These are phyloP conservation scores for Sander lucioperca DNA, from an alignment of 2,113 vertebrate genomes.

Conservation along the genomic window DNA sequence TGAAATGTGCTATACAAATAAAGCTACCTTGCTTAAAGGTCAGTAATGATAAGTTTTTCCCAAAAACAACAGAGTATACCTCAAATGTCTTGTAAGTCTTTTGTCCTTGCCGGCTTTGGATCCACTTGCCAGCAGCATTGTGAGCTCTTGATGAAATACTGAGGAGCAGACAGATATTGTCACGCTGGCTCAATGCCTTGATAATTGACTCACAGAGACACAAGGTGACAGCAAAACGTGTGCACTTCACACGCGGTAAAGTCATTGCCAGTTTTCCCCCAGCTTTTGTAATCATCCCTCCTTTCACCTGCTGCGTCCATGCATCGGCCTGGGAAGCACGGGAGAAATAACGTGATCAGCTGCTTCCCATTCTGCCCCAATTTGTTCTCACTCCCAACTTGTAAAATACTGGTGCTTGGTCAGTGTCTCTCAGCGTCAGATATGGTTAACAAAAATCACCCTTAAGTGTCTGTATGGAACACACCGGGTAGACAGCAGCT, in stretches of 20 bases:
- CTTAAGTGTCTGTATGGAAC: too few relatives aligned
- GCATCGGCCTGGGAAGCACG: neutral
- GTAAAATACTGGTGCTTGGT: too few relatives aligned
- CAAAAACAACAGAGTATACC: constrained; percentile 1
- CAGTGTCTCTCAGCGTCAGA: too few relatives aligned
- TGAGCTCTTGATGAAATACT: neutral
- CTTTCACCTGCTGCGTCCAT: constrained; percentile 50
- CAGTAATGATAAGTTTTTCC: neutral
- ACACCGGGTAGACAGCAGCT: too few relatives aligned
- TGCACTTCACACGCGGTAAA: neutral
- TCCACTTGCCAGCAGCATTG: constrained; percentile 5
- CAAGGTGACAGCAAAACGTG: constrained; percentile 41
- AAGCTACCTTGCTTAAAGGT: too few relatives aligned
- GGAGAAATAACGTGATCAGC: constrained; percentile 42
- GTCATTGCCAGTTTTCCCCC: constrained; percentile 3
- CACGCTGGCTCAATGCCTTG: constrained; percentile 12
- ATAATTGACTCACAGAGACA: constrained; percentile 51
- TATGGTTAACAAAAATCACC: too few relatives aligned
- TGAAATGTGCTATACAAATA: too few relatives aligned
- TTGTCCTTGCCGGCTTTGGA: constrained; percentile 42
- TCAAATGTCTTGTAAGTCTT: constrained; percentile 18
- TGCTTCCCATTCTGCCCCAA: constrained; percentile 46
- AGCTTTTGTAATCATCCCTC: constrained; percentile 62
- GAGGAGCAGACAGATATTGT: constrained; percentile 8
- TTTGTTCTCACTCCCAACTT: too few relatives aligned